phyloP scores from a whole-genome alignment of 2,888 invertebrate genomes.

The Pomacea canaliculata region DNA sequence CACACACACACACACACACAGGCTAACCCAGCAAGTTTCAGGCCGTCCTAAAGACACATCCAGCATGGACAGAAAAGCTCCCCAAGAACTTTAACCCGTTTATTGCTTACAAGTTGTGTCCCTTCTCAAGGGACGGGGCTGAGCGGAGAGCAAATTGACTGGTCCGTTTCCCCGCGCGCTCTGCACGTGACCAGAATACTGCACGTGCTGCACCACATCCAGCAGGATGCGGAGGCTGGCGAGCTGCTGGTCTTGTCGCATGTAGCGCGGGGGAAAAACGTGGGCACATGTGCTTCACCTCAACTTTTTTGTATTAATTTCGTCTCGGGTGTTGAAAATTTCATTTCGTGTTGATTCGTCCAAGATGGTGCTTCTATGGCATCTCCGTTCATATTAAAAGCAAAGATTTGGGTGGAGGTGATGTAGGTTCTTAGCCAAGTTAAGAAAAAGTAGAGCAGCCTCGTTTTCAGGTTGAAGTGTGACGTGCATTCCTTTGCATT shows the following conservation, averaged over 20 bases:
- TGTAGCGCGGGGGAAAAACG: neutral
- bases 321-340: too few species aligned
- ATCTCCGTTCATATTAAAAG: too few species aligned
- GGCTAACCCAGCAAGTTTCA: neutral
- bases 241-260: neutral
- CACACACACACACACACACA: neutral
- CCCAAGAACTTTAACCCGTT: slow-evolving; percentile 11
- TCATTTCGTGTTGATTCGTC: too few species aligned
- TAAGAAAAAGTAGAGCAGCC: too few species aligned
- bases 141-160: slow-evolving; percentile 21
- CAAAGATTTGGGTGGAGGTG: too few species aligned
- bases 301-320: too few species aligned
- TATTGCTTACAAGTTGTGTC: slow-evolving; percentile 1
- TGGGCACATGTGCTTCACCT: too few species aligned
- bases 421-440: too few species aligned
- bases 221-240: neutral
- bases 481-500: neutral
- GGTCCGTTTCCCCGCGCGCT: slow-evolving; percentile 17
- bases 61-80: neutral
- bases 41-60: neutral
- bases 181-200: slow-evolving; percentile 20
- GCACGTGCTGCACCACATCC: slow-evolving; percentile 12
- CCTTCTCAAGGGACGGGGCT: slow-evolving; percentile 8
- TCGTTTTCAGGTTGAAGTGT: neutral
- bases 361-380: too few species aligned